Evolutionary conservation across 2,888 invertebrate genomes (phyloP).

Genomic region (Pristionchus arcanus): DNA sequence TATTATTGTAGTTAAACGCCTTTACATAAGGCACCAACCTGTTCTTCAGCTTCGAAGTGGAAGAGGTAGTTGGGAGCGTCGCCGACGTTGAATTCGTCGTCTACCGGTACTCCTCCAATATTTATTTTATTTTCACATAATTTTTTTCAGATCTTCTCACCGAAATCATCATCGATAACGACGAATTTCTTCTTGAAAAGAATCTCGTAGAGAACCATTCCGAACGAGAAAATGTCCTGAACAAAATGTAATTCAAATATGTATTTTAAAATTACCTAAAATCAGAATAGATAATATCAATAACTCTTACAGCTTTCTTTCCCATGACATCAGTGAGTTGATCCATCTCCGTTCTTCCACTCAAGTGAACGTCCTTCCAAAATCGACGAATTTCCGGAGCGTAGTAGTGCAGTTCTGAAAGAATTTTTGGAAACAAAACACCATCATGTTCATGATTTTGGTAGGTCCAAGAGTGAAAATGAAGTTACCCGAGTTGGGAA

Average conservation of each 20-base stretch:
- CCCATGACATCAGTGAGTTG: not conserved
- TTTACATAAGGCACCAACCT: not conserved
- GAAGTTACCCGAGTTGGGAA: constrained; percentile 70
- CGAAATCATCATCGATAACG: constrained; percentile 63
- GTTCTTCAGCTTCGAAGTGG: not conserved
- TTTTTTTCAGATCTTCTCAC: not conserved
- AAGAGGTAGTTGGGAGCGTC: constrained; percentile 26
- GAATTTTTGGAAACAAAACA: not conserved
- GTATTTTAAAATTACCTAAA: no score
- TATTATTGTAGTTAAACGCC: no score
- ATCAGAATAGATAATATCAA: not conserved
- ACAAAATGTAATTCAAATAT: no score
- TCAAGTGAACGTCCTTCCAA: constrained; percentile 34
- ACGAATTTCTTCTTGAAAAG: constrained; percentile 64
- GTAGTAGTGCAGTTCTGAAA: constrained; percentile 76
- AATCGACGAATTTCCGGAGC: constrained; percentile 72
- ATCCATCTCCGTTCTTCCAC: not conserved
- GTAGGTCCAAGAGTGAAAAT: not conserved
- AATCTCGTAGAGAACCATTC: constrained; percentile 74
- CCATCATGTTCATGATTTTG: no score
- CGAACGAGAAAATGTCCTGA: constrained; percentile 75
- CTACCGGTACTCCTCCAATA: not conserved
- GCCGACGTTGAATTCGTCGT: constrained; percentile 19
- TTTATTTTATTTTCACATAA: not conserved
- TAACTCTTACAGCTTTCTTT: constrained; percentile 14